Evolutionary conservation across 1,140 invertebrate genomes (phyloP), one percentile per base, ranked within the genome.

Genomic region (Drosophila miranda): DNA sequence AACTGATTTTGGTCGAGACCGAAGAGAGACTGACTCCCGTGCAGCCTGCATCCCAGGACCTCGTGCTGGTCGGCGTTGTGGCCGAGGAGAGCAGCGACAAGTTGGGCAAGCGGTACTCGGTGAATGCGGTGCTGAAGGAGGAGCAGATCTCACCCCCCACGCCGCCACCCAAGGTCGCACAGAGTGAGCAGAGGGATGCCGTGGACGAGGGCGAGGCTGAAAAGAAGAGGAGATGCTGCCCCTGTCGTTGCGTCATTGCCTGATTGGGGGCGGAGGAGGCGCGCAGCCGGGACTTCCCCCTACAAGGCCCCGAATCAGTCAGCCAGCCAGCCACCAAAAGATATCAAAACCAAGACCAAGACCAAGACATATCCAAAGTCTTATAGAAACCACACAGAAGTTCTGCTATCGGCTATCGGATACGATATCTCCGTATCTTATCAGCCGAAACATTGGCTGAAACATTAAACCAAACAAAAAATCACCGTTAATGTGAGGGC

Each of bases 391-490:
- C 4, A 26, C 19, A 21, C 8, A 8, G 41, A 51, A 8, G 28
- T 70, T 58, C 55, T 58, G 34, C 57, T 60, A 75, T 75, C 75
- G 48, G 34, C 23, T 26, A 8, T 34, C 9, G 56, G 38, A 48
- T 55, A 46, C 23, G 23, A 26, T 4, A 26, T 26, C 23, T 26
- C 73, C 51, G 21, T 81, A 86, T 84, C 81, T 84, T 64, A 86
- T 87, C 81, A 57, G 8, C 23, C 53, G 28, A 55, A 50, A 43
- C 66, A 48, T 63, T 56, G 43, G 66, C 34, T 64, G 21, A 38
- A 38, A 38, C 11, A 38, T 38, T 38, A 38, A 38, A 38, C 63
- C 43, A 8, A 44, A 67, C 23, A n/a, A 43, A 80, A 80, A 86
- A 78, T 78, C 81, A 77, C 77, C 61, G 45, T 54, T 26, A 45